Conservation (phyloP, 2,888 invertebrate genomes). For the Rhabditoides inermis region DNA sequence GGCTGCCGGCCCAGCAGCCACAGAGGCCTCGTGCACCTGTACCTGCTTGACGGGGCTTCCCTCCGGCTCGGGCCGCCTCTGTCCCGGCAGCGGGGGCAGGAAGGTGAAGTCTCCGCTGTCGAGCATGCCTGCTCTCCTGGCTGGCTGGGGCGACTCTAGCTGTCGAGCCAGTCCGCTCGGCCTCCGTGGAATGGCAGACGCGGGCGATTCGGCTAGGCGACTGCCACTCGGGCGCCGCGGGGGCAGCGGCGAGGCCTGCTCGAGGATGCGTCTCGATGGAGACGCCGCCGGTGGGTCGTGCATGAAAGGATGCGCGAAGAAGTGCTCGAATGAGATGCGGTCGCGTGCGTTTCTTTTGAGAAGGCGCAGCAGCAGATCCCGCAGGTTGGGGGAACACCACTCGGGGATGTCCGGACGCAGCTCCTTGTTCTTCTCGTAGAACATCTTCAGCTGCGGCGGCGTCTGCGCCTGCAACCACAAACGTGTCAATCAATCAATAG, state of each 20-base stretch:
- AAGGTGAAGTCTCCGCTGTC: conserved; percentile 51
- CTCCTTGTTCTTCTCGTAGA: conserved; percentile 79
- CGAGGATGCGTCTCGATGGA: conserved; percentile 35
- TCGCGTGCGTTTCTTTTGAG: conserved; percentile 81
- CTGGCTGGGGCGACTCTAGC: background rate
- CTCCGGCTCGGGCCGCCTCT: conserved; percentile 12
- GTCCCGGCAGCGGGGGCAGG: conserved; percentile 38
- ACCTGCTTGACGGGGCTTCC: conserved; percentile 46
- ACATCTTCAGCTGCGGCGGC: conserved; percentile 89
- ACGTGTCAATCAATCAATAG: background rate
- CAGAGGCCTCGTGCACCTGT: conserved; percentile 28
- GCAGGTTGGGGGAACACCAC: conserved; percentile 81
- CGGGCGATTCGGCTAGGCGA: conserved; percentile 15
- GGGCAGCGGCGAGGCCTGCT: conserved; percentile 9
- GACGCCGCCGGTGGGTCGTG: conserved; percentile 32
- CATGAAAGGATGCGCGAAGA: conserved; percentile 83
- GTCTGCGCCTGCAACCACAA: conserved; percentile 71
- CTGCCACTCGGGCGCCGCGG: conserved; percentile 14
- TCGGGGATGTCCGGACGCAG: conserved; percentile 67
- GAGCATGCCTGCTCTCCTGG: conserved; percentile 16
- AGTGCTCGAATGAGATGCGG: conserved; percentile 87
- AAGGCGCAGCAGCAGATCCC: conserved; percentile 72
- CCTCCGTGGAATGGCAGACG: conserved; percentile 9
- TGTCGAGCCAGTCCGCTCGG: conserved; percentile 5
- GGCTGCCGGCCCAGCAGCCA: conserved; percentile 10